Base-by-base conservation (phyloP, 2,113 vertebrate species). In the Diphyllodes magnificus region DNA sequence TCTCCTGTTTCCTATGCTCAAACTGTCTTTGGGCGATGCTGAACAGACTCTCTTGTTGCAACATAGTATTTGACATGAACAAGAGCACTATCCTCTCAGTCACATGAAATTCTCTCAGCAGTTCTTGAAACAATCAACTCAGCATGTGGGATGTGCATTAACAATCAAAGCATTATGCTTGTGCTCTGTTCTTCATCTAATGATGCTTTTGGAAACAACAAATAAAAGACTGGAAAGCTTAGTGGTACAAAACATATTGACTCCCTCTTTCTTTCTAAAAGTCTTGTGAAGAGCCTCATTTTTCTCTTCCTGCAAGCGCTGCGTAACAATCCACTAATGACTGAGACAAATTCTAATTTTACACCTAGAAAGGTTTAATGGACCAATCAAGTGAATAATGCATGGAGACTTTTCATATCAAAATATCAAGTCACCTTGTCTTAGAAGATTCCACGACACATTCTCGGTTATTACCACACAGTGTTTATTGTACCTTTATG, bases 401-500 rank as follows among this genome's bases (percentile, higher is more conserved):
- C 45, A 79, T 1, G 5, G 18, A 82, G 35, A 76, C 28, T 75
- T 65, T 40, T 71, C 30, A 21, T 25, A 44, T 23, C 24, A 78
- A 92, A 91, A 35, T 14, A 84, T 7, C 47, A 42, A 42, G 22
- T 18, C 53, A 64, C 42, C 25, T 37, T 16, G 27, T 61, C 90
- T 71, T 31, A 73, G 54, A 85, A 53, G 31, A 66, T 30, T 77
- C 13, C 35, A 82, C 0, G 2, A 56, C 39, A 68, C 13, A 13
- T 33, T 50, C 35, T 80, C 24, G 17, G 20, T 60, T 66, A 54
- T 31, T 79, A 51, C 69, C 1, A 5, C 20, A 50, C 0, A 30
- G 12, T 50, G 53, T 61, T 91, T 68, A 45, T 40, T 35, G 39
- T 97, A 99, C 99, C 99, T 99, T 99, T 91, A 99, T 99, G 40